Conservation (phyloP, 2,113 vertebrate species). For the Brachypteracias leptosomus region DNA sequence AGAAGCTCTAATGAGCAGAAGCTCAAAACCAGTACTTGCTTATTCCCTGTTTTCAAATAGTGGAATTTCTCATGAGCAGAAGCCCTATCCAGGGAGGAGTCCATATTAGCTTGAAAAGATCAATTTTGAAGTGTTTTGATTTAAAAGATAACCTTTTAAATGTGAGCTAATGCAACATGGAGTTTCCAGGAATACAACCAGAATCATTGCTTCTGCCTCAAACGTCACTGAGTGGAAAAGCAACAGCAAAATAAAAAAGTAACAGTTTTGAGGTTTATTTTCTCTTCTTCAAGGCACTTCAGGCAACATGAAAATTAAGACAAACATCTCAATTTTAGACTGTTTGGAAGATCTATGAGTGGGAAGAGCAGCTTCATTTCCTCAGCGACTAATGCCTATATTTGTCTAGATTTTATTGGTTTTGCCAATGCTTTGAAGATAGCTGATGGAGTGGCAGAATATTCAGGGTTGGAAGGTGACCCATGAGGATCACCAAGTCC, state of each 20-base stretch:
- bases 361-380: not conserved
- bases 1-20: not conserved
- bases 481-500: too few relatives aligned
- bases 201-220: not conserved
- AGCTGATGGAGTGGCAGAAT: not conserved
- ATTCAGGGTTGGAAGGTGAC: not conserved
- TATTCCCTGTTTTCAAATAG: not conserved
- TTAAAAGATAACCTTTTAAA: conserved; percentile 33
- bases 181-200: not conserved
- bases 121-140: not conserved
- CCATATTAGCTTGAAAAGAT: not conserved
- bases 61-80: not conserved
- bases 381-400: not conserved
- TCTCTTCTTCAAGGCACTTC: not conserved
- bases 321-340: not conserved
- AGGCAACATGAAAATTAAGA: not conserved
- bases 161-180: not conserved
- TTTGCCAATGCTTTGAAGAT: not conserved
- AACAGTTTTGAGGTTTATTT: not conserved
- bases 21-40: too few relatives aligned
- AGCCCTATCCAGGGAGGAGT: not conserved
- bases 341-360: not conserved
- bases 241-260: not conserved
- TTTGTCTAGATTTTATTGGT: not conserved
- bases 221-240: not conserved